A percentile compares a stretch with the other conserved stretches of the same genome.
Conservation (phyloP, 2,113 vertebrate genomes). For the Miniopterus natalensis region DNA sequence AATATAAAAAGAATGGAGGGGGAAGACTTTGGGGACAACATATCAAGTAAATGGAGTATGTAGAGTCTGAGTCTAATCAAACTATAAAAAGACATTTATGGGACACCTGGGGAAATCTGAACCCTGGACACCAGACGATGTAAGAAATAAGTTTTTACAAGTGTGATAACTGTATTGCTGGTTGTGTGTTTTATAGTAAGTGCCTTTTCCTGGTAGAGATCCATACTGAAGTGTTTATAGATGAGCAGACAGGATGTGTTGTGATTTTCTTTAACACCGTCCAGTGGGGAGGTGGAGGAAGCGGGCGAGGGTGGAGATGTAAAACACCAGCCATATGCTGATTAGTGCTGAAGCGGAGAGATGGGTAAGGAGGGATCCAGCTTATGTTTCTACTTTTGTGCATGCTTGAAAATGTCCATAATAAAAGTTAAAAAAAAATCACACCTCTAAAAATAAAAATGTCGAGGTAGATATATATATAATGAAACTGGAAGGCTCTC, state of each 20-base stretch:
- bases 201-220: background rate
- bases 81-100: background rate
- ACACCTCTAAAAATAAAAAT: background rate
- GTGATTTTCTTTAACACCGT: background rate
- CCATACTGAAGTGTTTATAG: background rate
- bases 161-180: background rate
- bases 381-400: background rate
- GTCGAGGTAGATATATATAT: background rate
- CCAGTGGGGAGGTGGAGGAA: background rate
- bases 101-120: background rate
- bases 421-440: background rate
- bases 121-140: background rate
- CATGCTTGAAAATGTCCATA: background rate
- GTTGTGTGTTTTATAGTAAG: background rate
- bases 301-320: background rate
- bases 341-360: background rate
- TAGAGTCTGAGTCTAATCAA: background rate
- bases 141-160: conserved; percentile 1
- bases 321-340: background rate
- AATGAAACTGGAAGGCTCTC: background rate
- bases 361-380: background rate
- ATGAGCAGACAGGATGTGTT: background rate
- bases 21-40: background rate
- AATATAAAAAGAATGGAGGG: background rate
- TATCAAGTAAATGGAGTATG: background rate